Conservation (phyloP, 2,797 vertebrate genomes). For the Schizothorax lantsangensis region DNA sequence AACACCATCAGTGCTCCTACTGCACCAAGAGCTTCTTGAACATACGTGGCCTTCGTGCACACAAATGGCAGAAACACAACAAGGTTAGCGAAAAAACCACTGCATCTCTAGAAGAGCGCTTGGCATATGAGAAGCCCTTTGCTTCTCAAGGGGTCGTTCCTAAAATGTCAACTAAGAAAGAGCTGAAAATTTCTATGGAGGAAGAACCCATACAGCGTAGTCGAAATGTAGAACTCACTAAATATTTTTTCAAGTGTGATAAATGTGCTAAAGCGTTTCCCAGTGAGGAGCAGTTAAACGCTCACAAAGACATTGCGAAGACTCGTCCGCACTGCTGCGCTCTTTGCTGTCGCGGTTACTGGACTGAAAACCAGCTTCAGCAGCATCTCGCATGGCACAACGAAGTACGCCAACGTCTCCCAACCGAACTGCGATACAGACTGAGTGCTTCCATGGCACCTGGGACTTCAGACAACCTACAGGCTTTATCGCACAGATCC, state of each 20-base stretch:
- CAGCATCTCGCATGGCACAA: conserved; percentile 84
- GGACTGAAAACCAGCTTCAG: conserved; percentile 81
- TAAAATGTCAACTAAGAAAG: conserved; percentile 51
- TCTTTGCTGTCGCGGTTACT: conserved; percentile 81
- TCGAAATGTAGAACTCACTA: conserved; percentile 63
- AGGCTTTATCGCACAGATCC: conserved; percentile 37
- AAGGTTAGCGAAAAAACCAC: conserved; percentile 45
- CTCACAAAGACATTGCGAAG: conserved; percentile 73
- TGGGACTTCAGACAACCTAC: conserved; percentile 58
- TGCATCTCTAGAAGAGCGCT: conserved; percentile 9
- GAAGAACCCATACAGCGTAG: conserved; percentile 54
- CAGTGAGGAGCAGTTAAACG: conserved; percentile 72
- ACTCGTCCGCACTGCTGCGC: conserved; percentile 77
- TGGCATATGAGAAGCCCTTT: conserved; percentile 63
- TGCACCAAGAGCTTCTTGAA: conserved; percentile 76
- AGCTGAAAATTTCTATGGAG: not conserved
- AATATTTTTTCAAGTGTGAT: conserved; percentile 80
- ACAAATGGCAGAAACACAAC: conserved; percentile 80
- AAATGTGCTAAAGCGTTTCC: conserved; percentile 84
- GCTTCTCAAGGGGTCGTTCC: conserved; percentile 60
- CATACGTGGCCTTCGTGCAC: conserved; percentile 76
- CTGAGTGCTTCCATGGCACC: conserved; percentile 70
- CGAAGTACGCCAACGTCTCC: conserved; percentile 79
- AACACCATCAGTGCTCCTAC: conserved; percentile 70
- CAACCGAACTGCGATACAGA: conserved; percentile 78